Evolutionary conservation across 2,888 invertebrate species (phyloP).

Genomic region (Candidula unifasciata): DNA sequence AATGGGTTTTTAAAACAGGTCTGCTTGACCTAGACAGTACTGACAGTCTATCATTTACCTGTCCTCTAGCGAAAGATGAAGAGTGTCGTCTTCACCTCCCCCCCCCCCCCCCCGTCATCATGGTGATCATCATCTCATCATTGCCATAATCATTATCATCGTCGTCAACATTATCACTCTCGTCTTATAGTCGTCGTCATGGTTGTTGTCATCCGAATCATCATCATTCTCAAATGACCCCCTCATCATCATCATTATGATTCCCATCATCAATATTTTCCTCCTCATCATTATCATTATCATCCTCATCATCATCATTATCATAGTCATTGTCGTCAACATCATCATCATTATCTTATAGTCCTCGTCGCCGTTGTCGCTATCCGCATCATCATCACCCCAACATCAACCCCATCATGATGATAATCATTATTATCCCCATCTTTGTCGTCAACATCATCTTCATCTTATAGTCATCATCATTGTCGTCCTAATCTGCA

Average conservation of each 20-base stretch:
- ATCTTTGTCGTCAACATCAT: not conserved
- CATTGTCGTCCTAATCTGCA: not conserved
- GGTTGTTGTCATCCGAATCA: not conserved
- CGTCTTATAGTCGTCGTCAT: conserved; percentile 44
- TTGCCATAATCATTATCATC: conserved; percentile 46
- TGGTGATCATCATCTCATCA: conserved; percentile 37
- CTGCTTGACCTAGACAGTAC: too few species aligned
- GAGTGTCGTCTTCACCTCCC: too few species aligned
- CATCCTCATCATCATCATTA: conserved; percentile 20
- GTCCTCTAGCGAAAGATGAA: too few species aligned
- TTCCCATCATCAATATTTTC: not conserved
- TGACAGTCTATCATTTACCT: too few species aligned
- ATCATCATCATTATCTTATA: too few species aligned
- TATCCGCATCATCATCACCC: not conserved
- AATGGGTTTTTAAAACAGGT: too few species aligned
- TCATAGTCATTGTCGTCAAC: conserved; percentile 21
- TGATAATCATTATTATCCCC: not conserved
- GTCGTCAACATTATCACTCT: conserved; percentile 44
- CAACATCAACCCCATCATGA: not conserved
- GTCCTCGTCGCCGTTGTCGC: not conserved
- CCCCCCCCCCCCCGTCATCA: too few species aligned
- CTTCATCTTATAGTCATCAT: not conserved
- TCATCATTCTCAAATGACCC: not conserved
- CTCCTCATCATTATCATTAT: not conserved
- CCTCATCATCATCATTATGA: not conserved